Evolutionary conservation across 2,888 invertebrate species (phyloP), one percentile per base, ranked within the genome.

Genomic region (Tanypteryx hageni): DNA sequence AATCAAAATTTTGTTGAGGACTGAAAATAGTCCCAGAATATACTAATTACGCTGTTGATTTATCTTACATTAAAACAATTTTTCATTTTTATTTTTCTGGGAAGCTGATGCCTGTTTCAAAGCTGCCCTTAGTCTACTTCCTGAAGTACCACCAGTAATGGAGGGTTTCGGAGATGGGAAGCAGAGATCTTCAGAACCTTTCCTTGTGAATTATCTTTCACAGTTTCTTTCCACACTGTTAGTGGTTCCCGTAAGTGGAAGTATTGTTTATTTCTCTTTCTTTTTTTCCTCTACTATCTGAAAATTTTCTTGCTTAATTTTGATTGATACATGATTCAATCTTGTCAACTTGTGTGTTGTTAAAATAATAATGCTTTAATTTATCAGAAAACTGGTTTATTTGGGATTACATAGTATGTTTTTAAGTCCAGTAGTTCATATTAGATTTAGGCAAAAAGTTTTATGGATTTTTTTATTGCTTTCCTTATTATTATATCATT

Each of bases 91-190:
- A 44, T 92, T 83, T 92, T 76, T 93, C 93, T 93, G 96, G 95
- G 94, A 94, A 98, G 99, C 98, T 92, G 99, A 99, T 96, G 98
- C 98, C 3, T 99, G 98, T 95, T 98, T 99, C 94, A 99, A 99
- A 95, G 98, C 98, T 58, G 97, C 98, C 0, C 96, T 99, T 27
- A 96, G 96, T 93, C 95, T 98, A 91, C 96, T 99, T 93, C 96
- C 97, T 0, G 98, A 98, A 93, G 96, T 98, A 94, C 97, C 98
- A 93, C 95, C 96, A 94, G 95, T 96, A 93, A 95, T 96, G 94
- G 96, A 98, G 94, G 64, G 61, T 89, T 31, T 89, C n/a, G 89
- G 89, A 89, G 89, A 89, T n/a, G 97, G 97, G 3, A 97, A 98
- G 94, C 95, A 96, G 81, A 97, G 97, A 93, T 96, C 97, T 92